phyloP scores from a whole-genome alignment of 2,888 invertebrate species.

The Macrosiphum euphorbiae region DNA sequence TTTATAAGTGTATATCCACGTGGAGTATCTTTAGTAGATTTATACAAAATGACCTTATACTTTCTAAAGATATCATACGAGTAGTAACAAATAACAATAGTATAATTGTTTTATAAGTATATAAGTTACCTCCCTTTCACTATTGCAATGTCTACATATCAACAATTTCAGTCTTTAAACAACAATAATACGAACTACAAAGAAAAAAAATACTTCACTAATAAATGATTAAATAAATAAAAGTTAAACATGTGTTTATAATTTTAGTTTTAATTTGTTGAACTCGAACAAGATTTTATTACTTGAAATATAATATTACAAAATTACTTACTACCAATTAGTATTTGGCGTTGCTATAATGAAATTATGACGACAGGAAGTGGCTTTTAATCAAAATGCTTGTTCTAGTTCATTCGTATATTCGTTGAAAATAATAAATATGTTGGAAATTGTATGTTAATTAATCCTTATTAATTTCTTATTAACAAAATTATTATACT shows the following conservation, averaged over 20 bases:
- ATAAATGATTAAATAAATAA: neutral
- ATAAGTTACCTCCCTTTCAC: conserved; percentile 34
- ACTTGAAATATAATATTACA: neutral
- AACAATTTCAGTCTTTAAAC: neutral
- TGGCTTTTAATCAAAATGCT: neutral
- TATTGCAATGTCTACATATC: neutral
- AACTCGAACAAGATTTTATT: neutral
- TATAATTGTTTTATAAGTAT: conserved; percentile 38
- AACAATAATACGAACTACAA: neutral
- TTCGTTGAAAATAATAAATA: neutral
- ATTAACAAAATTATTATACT: neutral
- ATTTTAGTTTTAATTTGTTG: neutral
- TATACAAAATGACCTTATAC: conserved; percentile 36
- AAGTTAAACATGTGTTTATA: neutral
- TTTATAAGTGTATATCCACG: neutral
- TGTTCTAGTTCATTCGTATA: neutral
- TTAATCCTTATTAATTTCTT: neutral
- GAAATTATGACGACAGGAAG: neutral
- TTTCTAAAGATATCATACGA: conserved; percentile 37
- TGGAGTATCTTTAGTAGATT: neutral
- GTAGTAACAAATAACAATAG: conserved; percentile 28
- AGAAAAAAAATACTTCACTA: neutral
- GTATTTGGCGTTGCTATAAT: neutral
- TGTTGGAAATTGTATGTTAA: neutral
- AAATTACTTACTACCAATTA: neutral